Percentiles rank a stretch among this genome's conserved stretches.
These are phyloP conservation scores for Peribatodes rhomboidaria DNA, from an alignment of 2,888 invertebrate genomes.

Conservation along the genomic window DNA sequence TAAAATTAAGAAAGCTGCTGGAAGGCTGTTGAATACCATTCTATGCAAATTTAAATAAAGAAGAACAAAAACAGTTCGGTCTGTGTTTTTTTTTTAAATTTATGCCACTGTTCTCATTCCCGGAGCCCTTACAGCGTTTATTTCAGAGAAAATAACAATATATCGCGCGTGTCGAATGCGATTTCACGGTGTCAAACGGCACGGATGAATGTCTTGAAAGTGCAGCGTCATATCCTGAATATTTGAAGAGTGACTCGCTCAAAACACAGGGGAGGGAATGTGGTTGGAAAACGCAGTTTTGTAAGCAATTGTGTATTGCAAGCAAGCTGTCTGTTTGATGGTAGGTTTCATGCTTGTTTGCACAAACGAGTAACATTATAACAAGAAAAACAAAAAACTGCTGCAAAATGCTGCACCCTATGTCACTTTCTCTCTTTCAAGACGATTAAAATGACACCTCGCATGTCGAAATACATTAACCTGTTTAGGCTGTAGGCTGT, in stretches of 20 bases:
- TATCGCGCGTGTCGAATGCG: constrained; percentile 56
- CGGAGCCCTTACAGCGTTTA: constrained; percentile 12
- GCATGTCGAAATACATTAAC: too few species aligned
- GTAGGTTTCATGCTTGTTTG: too few species aligned
- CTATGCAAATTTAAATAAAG: background rate
- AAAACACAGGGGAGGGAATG: constrained; percentile 48
- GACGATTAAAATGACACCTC: too few species aligned
- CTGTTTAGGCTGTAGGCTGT: too few species aligned
- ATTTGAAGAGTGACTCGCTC: constrained; percentile 51
- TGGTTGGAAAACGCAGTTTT: background rate
- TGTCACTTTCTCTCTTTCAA: too few species aligned
- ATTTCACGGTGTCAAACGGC: constrained; percentile 59
- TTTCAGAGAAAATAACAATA: constrained; percentile 51
- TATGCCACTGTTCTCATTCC: background rate
- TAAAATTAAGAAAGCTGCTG: background rate
- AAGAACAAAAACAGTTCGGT: background rate
- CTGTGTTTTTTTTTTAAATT: background rate
- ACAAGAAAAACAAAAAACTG: too few species aligned
- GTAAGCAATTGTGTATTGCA: too few species aligned
- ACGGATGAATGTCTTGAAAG: constrained; percentile 65
- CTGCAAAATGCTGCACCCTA: too few species aligned
- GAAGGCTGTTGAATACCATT: background rate
- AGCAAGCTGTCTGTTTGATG: too few species aligned
- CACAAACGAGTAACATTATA: too few species aligned
- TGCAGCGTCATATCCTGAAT: constrained; percentile 75